Evolutionary conservation across 2,113 vertebrate genomes (phyloP).

Genomic region (Ursus arctos): DNA sequence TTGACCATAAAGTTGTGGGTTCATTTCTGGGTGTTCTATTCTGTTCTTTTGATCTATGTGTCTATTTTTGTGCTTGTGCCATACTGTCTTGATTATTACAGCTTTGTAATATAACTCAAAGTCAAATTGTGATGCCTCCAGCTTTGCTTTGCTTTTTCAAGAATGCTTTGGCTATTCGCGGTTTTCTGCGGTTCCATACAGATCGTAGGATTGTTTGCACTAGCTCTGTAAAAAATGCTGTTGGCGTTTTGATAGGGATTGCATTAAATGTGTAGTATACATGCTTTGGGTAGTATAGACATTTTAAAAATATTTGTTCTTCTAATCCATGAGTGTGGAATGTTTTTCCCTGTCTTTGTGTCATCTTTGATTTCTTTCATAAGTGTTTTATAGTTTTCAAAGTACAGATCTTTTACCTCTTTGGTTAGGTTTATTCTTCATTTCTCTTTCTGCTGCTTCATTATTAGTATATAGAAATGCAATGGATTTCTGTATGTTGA

Average conservation of each 20-base stretch:
- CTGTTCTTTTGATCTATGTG: background rate
- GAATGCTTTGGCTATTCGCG: background rate
- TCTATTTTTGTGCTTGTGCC: background rate
- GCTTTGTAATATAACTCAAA: background rate
- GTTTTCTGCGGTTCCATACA: background rate
- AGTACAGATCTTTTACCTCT: background rate
- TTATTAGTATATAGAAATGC: background rate
- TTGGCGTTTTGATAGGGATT: background rate
- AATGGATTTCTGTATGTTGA: background rate
- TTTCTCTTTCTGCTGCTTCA: background rate
- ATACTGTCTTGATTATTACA: background rate
- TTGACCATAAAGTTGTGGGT: background rate
- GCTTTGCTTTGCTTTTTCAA: background rate
- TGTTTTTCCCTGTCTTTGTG: background rate
- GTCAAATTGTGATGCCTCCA: background rate
- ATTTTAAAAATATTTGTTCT: background rate
- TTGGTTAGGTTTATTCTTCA: background rate
- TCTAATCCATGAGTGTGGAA: background rate
- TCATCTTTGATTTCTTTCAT: background rate
- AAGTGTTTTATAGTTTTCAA: background rate
- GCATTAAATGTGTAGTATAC: background rate
- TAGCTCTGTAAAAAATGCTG: background rate
- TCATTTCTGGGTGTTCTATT: background rate
- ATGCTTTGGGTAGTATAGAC: background rate
- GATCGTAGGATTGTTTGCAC: background rate